Conservation (phyloP, 2,797 vertebrate species). For the Lepidocolaptes lacrymiger region DNA sequence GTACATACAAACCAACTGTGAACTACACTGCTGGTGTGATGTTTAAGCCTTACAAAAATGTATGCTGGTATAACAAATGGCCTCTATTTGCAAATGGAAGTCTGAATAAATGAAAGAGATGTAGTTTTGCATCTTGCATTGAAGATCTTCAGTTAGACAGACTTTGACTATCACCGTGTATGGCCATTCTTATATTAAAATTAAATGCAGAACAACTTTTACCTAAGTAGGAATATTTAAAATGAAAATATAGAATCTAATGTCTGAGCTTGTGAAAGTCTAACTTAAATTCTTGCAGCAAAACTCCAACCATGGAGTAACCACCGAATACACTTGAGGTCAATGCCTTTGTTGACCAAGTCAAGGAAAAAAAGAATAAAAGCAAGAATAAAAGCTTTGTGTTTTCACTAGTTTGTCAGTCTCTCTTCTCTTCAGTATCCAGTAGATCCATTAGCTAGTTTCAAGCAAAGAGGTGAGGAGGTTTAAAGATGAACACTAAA, state of each 20-base stretch:
- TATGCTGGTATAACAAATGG: conserved; percentile 19
- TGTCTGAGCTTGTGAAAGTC: background rate
- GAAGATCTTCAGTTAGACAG: background rate
- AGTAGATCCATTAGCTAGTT: background rate
- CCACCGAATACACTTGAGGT: background rate
- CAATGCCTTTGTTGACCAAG: background rate
- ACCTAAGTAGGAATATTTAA: background rate
- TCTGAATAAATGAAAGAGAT: background rate
- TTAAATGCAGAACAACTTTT: background rate
- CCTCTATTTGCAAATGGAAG: conserved; percentile 11
- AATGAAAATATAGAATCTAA: background rate
- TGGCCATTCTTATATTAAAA: background rate
- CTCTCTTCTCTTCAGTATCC: background rate
- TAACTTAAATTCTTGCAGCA: background rate
- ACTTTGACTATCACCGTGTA: background rate
- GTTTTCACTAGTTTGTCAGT: background rate
- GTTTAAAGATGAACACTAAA: background rate
- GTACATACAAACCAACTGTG: conserved; percentile 33
- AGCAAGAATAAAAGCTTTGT: background rate
- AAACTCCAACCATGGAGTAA: background rate
- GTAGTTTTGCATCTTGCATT: background rate
- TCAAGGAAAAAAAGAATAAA: background rate
- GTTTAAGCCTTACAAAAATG: conserved; percentile 7
- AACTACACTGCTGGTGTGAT: background rate
- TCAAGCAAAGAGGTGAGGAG: background rate